These are phyloP conservation scores for Melierax canorus DNA, from an alignment of 2,113 vertebrate genomes.

Conservation along the genomic window DNA sequence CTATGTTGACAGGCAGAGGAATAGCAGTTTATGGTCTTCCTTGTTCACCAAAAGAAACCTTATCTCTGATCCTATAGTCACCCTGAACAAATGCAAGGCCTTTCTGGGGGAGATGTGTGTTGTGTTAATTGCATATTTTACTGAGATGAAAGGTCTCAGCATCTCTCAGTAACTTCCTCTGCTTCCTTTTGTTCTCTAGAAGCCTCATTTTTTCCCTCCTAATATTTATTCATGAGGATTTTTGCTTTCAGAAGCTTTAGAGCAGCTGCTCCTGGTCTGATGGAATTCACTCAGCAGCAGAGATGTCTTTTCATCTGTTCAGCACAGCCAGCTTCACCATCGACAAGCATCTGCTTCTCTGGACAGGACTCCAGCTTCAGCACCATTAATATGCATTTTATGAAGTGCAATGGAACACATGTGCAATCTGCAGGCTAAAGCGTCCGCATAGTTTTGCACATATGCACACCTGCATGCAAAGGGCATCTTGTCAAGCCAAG, in stretches of 20 bases:
- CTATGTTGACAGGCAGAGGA: background rate
- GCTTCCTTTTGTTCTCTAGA: constrained; percentile 63
- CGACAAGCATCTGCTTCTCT: constrained; percentile 61
- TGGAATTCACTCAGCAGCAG: constrained; percentile 63
- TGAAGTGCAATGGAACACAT: background rate
- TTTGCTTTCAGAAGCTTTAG: constrained; percentile 57
- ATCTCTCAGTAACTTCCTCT: constrained; percentile 55
- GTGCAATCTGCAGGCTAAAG: background rate
- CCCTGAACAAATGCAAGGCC: background rate
- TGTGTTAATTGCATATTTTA: constrained; percentile 41
- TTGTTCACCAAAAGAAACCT: constrained; percentile 51
- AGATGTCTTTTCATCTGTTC: constrained; percentile 65
- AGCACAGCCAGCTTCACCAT: constrained; percentile 37
- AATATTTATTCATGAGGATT: constrained; percentile 72
- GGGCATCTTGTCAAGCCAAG: background rate
- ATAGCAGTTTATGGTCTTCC: constrained; percentile 49
- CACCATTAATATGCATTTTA: background rate
- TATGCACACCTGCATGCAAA: background rate
- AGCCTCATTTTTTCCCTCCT: constrained; percentile 27
- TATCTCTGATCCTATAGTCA: constrained; percentile 24
- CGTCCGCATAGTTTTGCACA: background rate
- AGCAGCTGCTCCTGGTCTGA: constrained; percentile 69
- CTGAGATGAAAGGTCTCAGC: constrained; percentile 57
- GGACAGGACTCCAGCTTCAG: background rate
- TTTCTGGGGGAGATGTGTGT: background rate